Evolutionary conservation across 2,797 vertebrate genomes (phyloP).

Genomic region (Falco berigora): DNA sequence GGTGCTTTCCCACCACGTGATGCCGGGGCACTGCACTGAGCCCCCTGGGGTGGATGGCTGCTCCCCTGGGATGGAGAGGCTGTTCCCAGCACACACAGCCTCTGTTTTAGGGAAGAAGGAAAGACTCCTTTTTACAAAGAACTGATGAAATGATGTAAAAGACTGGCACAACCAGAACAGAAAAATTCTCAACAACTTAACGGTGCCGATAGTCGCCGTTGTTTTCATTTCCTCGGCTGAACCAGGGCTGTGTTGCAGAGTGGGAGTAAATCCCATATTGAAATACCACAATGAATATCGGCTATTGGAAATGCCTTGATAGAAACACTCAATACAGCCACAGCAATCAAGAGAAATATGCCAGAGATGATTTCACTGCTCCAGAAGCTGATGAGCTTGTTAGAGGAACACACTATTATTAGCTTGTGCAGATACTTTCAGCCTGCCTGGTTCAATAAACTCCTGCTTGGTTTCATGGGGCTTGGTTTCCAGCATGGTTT

Average conservation of each 20-base stretch:
- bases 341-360: background rate
- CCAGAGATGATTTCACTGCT: slow-evolving; percentile 26
- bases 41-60: background rate
- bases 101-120: background rate
- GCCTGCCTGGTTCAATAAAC: background rate
- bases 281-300: slow-evolving; percentile 21
- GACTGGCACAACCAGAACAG: background rate
- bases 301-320: background rate
- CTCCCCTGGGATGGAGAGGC: background rate
- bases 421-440: background rate
- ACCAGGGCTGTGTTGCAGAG: background rate
- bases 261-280: slow-evolving; percentile 10
- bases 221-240: slow-evolving; percentile 1
- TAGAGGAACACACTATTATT: slow-evolving; percentile 11
- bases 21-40: background rate
- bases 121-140: background rate
- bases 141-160: background rate
- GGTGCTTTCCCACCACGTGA: rapidly evolving
- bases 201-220: background rate
- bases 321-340: slow-evolving; percentile 20
- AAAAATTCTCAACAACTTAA: background rate
- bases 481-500: background rate
- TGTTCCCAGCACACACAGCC: background rate
- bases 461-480: background rate
- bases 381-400: background rate